These are phyloP conservation scores for Diorhabda sublineata DNA, from an alignment of 1,140 invertebrate genomes.

Conservation along the genomic window DNA sequence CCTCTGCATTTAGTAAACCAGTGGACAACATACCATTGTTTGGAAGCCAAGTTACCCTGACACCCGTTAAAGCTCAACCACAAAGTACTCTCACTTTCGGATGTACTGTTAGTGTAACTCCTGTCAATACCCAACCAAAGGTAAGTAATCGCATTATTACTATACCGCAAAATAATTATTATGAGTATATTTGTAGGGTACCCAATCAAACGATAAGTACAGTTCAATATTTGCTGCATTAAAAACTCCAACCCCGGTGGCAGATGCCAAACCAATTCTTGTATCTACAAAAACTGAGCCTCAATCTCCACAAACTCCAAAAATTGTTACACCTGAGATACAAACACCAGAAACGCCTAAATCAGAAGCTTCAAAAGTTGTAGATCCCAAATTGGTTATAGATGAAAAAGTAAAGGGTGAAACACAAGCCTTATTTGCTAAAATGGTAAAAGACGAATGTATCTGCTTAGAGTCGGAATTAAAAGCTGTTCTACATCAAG, in stretches of 20 bases:
- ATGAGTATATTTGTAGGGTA: background rate
- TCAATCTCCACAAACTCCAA: background rate
- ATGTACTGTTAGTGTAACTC: conserved; percentile 28
- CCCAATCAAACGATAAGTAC: conserved; percentile 20
- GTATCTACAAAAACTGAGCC: background rate
- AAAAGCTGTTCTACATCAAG: conserved; percentile 53
- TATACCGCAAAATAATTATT: too few species aligned
- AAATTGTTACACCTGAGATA: background rate
- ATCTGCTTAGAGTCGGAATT: conserved; percentile 61
- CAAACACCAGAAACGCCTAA: background rate
- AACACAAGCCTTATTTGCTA: conserved; percentile 39
- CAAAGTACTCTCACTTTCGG: conserved; percentile 24
- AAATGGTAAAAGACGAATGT: conserved; percentile 54
- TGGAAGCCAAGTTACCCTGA: conserved; percentile 29
- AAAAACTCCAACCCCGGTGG: conserved; percentile 5
- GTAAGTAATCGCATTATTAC: background rate
- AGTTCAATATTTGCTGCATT: conserved; percentile 26
- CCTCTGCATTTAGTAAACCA: too few species aligned
- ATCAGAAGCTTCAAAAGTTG: background rate
- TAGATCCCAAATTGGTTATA: conserved; percentile 7
- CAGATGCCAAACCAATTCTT: background rate
- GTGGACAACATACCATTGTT: conserved; percentile 16
- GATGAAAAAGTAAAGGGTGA: conserved; percentile 25
- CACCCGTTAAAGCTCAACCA: conserved; percentile 21
- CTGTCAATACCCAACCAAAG: conserved; percentile 15